These are phyloP conservation scores for Tromatobia lineatoria DNA, from an alignment of 2,888 invertebrate genomes.

Conservation along the genomic window DNA sequence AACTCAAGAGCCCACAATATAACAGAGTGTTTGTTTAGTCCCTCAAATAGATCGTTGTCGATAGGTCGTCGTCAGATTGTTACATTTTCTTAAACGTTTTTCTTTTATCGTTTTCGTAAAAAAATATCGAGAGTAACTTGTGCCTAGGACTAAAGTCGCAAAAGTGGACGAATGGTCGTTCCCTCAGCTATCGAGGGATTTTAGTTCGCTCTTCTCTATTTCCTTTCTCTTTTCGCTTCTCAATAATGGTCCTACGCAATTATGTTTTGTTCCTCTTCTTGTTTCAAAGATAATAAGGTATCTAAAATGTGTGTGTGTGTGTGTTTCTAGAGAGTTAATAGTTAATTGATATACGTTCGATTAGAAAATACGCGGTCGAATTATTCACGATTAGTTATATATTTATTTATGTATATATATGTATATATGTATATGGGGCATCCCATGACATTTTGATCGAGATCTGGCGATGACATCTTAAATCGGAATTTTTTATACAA, in stretches of 20 bases:
- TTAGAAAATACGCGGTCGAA: constrained; percentile 39
- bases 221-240: constrained; percentile 17
- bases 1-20: constrained; percentile 16
- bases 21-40: constrained; percentile 22
- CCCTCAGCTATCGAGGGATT: constrained; percentile 16
- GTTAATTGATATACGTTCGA: constrained; percentile 29
- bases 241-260: constrained; percentile 42
- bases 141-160: constrained; percentile 60
- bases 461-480: no score
- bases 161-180: constrained; percentile 58
- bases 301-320: constrained; percentile 41
- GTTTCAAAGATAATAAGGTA: constrained; percentile 6
- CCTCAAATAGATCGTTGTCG: constrained; percentile 51
- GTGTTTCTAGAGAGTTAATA: constrained; percentile 26
- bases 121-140: constrained; percentile 62
- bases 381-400: constrained; percentile 11
- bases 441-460: no score
- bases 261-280: constrained; percentile 5
- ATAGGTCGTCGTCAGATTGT: constrained; percentile 47
- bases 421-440: no score
- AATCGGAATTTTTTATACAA: no score
- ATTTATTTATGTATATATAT: constrained; percentile 5
- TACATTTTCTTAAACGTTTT: neutral
- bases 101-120: no score
- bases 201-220: constrained; percentile 12